A percentile compares a stretch with the other conserved stretches of the same genome.
These are phyloP conservation scores for Paradoxurus hermaphroditus DNA, from an alignment of 2,113 vertebrate species.

Conservation along the genomic window DNA sequence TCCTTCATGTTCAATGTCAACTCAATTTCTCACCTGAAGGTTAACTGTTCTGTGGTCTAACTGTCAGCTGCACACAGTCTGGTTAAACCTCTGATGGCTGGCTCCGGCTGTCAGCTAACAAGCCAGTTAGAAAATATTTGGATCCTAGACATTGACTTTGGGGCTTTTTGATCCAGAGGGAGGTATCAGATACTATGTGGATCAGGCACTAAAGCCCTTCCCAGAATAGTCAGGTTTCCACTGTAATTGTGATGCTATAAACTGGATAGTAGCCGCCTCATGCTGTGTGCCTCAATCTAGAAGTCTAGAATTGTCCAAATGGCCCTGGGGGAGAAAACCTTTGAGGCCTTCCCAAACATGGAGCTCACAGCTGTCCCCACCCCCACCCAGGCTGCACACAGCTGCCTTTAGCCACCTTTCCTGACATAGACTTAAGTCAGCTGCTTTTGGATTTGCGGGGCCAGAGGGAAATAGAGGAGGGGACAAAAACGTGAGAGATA, in stretches of 20 bases:
- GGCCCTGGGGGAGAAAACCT: not conserved
- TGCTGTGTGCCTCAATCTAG: not conserved
- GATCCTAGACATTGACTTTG: not conserved
- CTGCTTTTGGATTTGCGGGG: constrained; percentile 6
- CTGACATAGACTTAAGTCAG: not conserved
- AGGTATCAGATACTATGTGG: constrained; percentile 53
- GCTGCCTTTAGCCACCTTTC: constrained; percentile 34
- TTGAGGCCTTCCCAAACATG: not conserved
- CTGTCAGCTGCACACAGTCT: not conserved
- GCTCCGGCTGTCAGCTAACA: not conserved
- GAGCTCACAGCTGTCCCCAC: not conserved
- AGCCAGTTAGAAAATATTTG: constrained; percentile 26
- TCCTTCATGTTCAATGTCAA: constrained; percentile 21
- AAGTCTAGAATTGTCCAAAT: not conserved
- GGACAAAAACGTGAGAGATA: constrained; percentile 44
- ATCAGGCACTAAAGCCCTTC: constrained; percentile 30
- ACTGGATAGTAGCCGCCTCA: constrained; percentile 14
- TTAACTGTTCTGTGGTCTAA: not conserved
- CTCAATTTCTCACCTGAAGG: constrained; percentile 29
- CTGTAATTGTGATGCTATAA: constrained; percentile 3
- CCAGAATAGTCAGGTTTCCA: constrained; percentile 41
- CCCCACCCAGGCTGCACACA: not conserved
- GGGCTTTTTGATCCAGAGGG: constrained; percentile 36
- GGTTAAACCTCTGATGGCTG: not conserved
- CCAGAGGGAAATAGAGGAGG: constrained; percentile 33